Base-by-base conservation (phyloP, 2,113 vertebrate species). In the Cyprinodon variegatus region DNA sequence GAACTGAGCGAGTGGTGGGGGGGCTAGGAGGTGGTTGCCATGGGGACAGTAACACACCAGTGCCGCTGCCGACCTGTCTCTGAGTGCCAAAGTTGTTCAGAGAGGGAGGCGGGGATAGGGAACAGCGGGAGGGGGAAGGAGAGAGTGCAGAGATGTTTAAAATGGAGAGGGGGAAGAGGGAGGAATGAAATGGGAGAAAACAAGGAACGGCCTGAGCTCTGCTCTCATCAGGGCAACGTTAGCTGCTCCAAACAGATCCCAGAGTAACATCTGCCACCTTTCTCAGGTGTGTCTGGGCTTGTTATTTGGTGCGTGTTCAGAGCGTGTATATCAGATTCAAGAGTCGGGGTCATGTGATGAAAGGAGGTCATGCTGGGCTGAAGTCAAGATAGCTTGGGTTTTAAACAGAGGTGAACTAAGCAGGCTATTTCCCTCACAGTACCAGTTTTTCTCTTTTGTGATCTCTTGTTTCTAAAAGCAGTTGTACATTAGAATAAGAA, bases 41-140 rank as follows among this genome's bases (percentile, higher is more conserved):
- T 95, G 90, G 94, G 90, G 92, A 95, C 84, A 88, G 92, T 95
- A 94, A 94, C 94, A 95, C 94, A 94, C 91, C 93, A 95, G 93
- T 95, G 93, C 90, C 77, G 88, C 91, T 94, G 93, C 89, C 92
- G 91, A 91, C 94, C 93, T 91, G 93, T 94, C 93, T 93, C 93
- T 86, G 90, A 86, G 87, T 91, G 92, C 91, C 89, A 91, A 94
- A 94, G 93, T 94, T 94, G 88, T 86, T 86, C 66, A 61, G 65
- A 78, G 84, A 82, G 77, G 87, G 73, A 82, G 86, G 81, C 87
- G 87, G 70, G 77, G 81, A 63, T 72, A 71, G 77, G 70, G 75
- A 74, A 75, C 53, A 40, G 61, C 15, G 57, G 43, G 81, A 83
- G 84, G 86, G 76, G 83, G 79, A 65, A 70, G 76, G 60, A 78